Evolutionary conservation across 1,140 invertebrate species (phyloP), one percentile per base, ranked within the genome.

Genomic region (Ditylenchus dipsaci): DNA sequence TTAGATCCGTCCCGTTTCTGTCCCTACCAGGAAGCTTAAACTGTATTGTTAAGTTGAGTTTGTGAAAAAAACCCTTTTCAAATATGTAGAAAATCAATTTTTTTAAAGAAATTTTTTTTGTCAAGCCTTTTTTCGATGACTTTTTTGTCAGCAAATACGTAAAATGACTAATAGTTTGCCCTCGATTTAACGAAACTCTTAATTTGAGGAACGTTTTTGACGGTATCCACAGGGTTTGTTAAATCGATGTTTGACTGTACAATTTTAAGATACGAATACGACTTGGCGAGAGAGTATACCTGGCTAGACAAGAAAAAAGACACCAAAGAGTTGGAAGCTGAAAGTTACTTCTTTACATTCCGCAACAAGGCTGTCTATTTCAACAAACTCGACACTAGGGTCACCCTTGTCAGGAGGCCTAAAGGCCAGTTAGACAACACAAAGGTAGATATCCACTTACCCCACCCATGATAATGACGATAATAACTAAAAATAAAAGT

Each of bases 271-370:
- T 95, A 95, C 83, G 91, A 95, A 74, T 94, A 95, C 78, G 91
- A 91, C 85, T 93, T 95, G 90, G 91, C 91, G 0, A 87, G 92
- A 75, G 92, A 95, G 83, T 95, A 95, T 80, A 94, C 95, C 79
- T 78, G 94, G 95, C 97, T 96, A 85, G 94, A 97, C 1, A 97
- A 97, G 83, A 96, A 91, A 83, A 97, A 97, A 86, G 89, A 91
- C 0, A 93, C 91, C 0, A 94, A 95, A 84, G 94, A 93, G 45
- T 97, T 96, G 80, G 93, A 97, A 84, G 56, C 68, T 61, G 95
- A 97, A 84, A 97, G 95, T 84, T 97, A 97, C 83, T 98, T 97
- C 85, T 90, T 97, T 84, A 90, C 95, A 65, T 88, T 95, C 63
- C 87, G 92, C 5, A 57, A 72, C 27, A 90, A 86, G 78, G 90